Evolutionary conservation across 2,113 vertebrate genomes (phyloP).

Genomic region (Phaetusa simplex): DNA sequence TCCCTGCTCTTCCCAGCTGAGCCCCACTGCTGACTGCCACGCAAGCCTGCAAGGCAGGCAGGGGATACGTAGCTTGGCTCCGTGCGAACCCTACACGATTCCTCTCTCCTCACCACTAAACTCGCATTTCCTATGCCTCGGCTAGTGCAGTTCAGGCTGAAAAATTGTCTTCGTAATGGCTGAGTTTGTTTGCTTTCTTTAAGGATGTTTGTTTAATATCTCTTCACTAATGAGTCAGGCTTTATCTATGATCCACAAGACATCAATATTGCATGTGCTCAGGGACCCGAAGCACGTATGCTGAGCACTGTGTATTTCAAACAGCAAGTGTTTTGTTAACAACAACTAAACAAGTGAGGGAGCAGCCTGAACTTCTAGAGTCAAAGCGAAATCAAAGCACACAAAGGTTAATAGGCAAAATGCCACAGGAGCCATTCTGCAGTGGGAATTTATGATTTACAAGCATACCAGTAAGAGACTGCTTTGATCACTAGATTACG

Average conservation of each 20-base stretch:
- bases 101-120: not conserved
- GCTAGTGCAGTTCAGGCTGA: not conserved
- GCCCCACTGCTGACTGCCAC: accelerated
- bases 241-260: not conserved
- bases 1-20: not conserved
- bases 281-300: not conserved
- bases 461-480: not conserved
- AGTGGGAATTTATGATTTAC: not conserved
- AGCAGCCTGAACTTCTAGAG: not conserved
- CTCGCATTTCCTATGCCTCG: not conserved
- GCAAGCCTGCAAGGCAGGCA: not conserved
- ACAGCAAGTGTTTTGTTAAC: not conserved
- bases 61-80: not conserved
- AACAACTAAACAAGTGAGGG: not conserved
- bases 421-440: not conserved
- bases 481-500: not conserved
- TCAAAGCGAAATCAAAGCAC: not conserved
- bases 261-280: not conserved
- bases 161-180: not conserved
- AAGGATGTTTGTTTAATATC: not conserved
- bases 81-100: accelerated
- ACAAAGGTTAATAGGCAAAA: not conserved
- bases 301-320: not conserved
- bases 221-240: not conserved
- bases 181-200: not conserved